phyloP scores from a whole-genome alignment of 23 tunicate genomes.

The Oikopleura dioica region DNA sequence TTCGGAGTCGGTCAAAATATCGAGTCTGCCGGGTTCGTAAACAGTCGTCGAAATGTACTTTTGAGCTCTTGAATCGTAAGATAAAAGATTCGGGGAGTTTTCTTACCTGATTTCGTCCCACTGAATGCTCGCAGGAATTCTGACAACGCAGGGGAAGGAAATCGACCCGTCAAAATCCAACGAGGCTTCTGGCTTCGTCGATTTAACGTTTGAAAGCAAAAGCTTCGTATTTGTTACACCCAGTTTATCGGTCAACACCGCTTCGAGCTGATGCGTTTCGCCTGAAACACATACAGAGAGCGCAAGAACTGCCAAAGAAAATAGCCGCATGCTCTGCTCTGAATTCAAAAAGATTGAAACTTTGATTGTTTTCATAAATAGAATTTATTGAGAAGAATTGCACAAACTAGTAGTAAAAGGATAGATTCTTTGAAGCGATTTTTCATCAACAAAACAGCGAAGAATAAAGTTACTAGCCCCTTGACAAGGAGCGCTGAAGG shows the following conservation, averaged over 20 bases:
- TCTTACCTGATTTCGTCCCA: constrained; percentile 10
- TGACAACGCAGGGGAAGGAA: not conserved
- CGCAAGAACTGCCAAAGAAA: too few relatives aligned
- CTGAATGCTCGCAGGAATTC: constrained; percentile 5
- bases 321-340: too few relatives aligned
- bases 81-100: not conserved
- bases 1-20: not conserved
- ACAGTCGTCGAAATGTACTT: not conserved
- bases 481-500: too few relatives aligned
- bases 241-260: not conserved
- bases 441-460: too few relatives aligned
- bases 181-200: not conserved
- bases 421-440: too few relatives aligned
- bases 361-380: too few relatives aligned
- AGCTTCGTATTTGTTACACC: not conserved
- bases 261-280: constrained; percentile 12
- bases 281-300: not conserved
- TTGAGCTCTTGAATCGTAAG: not conserved
- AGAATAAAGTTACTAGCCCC: too few relatives aligned
- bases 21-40: not conserved
- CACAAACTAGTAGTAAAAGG: too few relatives aligned
- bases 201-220: constrained; percentile 9
- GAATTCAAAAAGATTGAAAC: too few relatives aligned
- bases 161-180: not conserved
- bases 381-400: too few relatives aligned